These are phyloP conservation scores for Corynorhinus townsendii DNA, from an alignment of 2,113 vertebrate genomes.

Conservation along the genomic window DNA sequence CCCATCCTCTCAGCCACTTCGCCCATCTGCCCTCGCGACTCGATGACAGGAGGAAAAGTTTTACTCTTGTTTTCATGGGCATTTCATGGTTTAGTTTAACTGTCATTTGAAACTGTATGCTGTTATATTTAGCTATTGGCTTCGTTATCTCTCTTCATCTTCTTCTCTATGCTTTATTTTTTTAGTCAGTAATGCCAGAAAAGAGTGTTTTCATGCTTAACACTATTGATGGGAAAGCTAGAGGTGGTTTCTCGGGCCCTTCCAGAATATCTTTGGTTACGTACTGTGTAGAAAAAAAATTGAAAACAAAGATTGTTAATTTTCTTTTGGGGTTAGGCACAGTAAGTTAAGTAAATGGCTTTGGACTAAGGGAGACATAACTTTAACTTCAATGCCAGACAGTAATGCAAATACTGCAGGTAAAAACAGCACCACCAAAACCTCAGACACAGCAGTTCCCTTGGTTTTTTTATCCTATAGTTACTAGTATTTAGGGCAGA, in stretches of 20 bases:
- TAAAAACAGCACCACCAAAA: not conserved
- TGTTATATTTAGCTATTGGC: not conserved
- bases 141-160: slow-evolving; percentile 15
- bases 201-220: not conserved
- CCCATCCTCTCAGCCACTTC: not conserved
- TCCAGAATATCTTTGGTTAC: not conserved
- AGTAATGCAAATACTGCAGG: not conserved
- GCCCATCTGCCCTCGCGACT: not conserved
- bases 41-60: not conserved
- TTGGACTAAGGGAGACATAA: not conserved
- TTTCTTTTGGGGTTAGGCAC: not conserved
- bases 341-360: slow-evolving; percentile 7
- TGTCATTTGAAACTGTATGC: not conserved
- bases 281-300: not conserved
- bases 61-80: not conserved
- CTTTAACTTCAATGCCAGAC: not conserved
- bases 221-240: not conserved
- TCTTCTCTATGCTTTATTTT: not conserved
- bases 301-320: not conserved
- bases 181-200: not conserved
- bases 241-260: not conserved
- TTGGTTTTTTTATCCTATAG: not conserved
- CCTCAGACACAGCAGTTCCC: not conserved
- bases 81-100: slow-evolving; percentile 12
- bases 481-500: not conserved